phyloP scores from a whole-genome alignment of 2,113 vertebrate genomes.

The Ammodytes dubius region DNA sequence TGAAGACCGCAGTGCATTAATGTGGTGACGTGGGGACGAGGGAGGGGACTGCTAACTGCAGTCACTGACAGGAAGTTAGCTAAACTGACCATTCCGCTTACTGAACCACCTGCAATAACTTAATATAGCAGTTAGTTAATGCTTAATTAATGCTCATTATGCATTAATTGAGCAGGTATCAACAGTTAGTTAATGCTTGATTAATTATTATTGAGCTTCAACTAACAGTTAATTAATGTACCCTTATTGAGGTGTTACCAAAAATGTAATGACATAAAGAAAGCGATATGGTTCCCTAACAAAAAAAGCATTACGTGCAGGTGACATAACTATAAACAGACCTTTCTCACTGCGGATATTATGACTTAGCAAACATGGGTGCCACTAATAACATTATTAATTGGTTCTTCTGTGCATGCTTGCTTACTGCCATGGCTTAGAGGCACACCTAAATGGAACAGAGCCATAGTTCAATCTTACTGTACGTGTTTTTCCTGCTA shows the following conservation, averaged over 20 bases:
- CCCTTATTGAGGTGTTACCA: background rate
- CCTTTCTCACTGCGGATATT: background rate
- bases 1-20: too few relatives aligned
- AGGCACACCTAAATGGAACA: conserved; percentile 13
- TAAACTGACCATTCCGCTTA: too few relatives aligned
- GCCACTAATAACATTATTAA: conserved; percentile 14
- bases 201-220: too few relatives aligned
- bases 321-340: conserved; percentile 5
- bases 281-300: background rate
- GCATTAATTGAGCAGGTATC: too few relatives aligned
- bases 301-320: background rate
- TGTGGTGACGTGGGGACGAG: too few relatives aligned
- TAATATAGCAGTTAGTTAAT: too few relatives aligned
- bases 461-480: conserved; percentile 12
- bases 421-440: conserved; percentile 3
- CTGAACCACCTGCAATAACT: too few relatives aligned
- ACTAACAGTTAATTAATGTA: too few relatives aligned
- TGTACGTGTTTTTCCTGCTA: background rate
- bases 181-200: too few relatives aligned
- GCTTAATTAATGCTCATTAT: too few relatives aligned
- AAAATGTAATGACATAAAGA: background rate
- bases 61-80: too few relatives aligned
- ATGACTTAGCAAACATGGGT: conserved; percentile 29
- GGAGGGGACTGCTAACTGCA: too few relatives aligned
- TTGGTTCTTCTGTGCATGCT: conserved; percentile 13